Conservation (phyloP, 2,113 vertebrate species). For the Cynopterus brachyotis region DNA sequence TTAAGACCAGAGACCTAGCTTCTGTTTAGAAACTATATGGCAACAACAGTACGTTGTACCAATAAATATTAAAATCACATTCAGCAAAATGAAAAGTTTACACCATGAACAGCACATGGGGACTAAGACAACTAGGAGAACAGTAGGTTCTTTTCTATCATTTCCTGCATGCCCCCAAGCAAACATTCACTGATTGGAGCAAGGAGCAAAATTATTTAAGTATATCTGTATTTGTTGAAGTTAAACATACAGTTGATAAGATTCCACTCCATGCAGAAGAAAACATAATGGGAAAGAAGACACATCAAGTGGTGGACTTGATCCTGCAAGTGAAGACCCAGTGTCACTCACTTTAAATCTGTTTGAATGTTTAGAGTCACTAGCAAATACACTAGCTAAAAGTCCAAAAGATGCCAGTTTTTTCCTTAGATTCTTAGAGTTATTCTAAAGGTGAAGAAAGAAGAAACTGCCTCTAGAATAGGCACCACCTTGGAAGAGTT, state of each 20-base stretch:
- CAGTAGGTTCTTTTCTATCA: not conserved
- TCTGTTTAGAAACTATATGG: not conserved
- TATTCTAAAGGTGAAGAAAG: not conserved
- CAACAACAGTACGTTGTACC: not conserved
- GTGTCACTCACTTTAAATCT: not conserved
- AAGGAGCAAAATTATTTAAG: not conserved
- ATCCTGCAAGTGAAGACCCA: not conserved
- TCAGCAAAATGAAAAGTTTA: not conserved
- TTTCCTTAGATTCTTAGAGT: not conserved
- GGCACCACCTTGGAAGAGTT: not conserved
- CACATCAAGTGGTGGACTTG: not conserved
- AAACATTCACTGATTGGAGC: not conserved
- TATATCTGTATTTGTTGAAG: not conserved
- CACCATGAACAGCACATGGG: not conserved
- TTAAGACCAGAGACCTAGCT: not conserved
- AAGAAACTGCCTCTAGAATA: constrained; percentile 6
- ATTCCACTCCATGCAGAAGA: not conserved
- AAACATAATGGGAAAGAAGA: not conserved
- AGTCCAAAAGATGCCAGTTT: not conserved
- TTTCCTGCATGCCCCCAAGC: not conserved
- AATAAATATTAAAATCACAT: not conserved
- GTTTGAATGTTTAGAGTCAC: not conserved
- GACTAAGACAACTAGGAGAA: not conserved
- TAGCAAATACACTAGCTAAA: not conserved
- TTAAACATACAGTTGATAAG: not conserved